phyloP scores from a whole-genome alignment of 2,888 invertebrate genomes.

The Alloplasta piceator region DNA sequence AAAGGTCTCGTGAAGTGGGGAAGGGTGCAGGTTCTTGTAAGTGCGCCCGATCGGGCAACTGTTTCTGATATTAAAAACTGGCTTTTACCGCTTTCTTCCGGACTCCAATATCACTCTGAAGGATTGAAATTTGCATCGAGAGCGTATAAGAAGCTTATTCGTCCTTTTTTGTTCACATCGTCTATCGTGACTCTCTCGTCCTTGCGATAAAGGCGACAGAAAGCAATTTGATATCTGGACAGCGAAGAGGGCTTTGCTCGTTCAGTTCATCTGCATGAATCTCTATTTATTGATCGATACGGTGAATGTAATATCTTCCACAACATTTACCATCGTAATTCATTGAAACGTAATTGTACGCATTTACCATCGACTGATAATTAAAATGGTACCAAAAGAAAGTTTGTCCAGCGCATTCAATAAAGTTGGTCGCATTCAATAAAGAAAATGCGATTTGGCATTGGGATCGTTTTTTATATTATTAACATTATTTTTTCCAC shows the following conservation, averaged over 20 bases:
- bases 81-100: constrained; percentile 64
- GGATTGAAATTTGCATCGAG: constrained; percentile 77
- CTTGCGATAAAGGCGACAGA: constrained; percentile 63
- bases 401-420: too few relatives aligned
- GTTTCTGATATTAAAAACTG: constrained; percentile 79
- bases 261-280: constrained; percentile 4
- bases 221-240: constrained; percentile 42
- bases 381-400: background rate
- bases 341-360: too few relatives aligned
- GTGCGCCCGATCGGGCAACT: constrained; percentile 76
- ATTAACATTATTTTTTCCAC: too few relatives aligned
- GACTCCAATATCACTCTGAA: constrained; percentile 74
- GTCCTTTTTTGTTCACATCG: constrained; percentile 49
- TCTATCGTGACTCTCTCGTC: constrained; percentile 20
- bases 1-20: background rate
- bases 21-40: constrained; percentile 53
- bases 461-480: too few relatives aligned
- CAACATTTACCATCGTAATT: background rate
- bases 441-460: background rate
- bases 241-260: background rate
- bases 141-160: constrained; percentile 68
- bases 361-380: background rate
- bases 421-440: background rate
- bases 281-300: constrained; percentile 5
- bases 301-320: background rate